Base-by-base conservation (phyloP, 2,113 vertebrate genomes). In the Rhegmatorhina hoffmannsi region DNA sequence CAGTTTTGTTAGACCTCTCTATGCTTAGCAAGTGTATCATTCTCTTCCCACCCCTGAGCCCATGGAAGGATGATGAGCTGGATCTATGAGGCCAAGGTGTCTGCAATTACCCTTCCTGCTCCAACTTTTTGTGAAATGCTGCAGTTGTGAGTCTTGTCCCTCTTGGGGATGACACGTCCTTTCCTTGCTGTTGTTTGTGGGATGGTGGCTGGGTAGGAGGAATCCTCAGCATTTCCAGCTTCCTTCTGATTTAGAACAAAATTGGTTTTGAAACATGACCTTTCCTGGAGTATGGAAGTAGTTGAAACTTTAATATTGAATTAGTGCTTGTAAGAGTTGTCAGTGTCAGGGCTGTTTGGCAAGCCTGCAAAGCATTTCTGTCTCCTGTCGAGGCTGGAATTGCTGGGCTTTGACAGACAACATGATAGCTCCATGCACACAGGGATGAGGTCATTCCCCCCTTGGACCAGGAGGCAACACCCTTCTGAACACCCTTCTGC, bases 1-100 rank as follows among this genome's bases (percentile, higher is more conserved):
- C 68, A 19, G 77, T 96, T 90, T 85, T 58, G 13, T 92, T 87
- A 78, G 87, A 94, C 89, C 77, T 96, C 89, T 94, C 53, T 55
- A 3, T 81, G 84, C 58, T 73, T 89, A 95, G 80, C 40, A 79
- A 91, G 68, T 62, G 63, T 80, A 62, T 83, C 64, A 77, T 90
- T 89, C n/a, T 33, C 13, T 50, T 28, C 10, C 33, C 14, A 6
- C 4, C 31, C 40, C 26, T 2, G 2, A 40, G 62, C 68, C 3
- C 15, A 43, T 2, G 52, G 49, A 38, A 85, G 33, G 58, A 34
- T 72, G 70, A 38, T 33, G 33, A 74, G 73, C 73, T 83, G 16
- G 40, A 44, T n/a, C 31, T 73, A 73, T 62, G 36, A 85, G 50
- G 36, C 49, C 26, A 6, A 52, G 12, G 12, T 72, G 13, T 81